Conservation (phyloP, 2,113 vertebrate species). For the Cynocephalus volans region DNA sequence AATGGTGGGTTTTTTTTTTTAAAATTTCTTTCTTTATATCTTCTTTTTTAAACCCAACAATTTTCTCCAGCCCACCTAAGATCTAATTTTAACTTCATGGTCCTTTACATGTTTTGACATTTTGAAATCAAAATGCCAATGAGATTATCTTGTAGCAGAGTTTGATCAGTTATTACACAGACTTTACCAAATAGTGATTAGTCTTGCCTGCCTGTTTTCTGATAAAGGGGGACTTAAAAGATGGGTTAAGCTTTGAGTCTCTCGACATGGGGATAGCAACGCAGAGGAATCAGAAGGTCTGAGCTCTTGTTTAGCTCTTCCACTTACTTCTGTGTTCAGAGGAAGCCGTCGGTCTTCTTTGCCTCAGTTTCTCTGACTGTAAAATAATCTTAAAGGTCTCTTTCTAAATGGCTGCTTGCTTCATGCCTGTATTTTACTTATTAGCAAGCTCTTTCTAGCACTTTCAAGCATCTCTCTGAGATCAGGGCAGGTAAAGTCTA, state of each 20-base stretch:
- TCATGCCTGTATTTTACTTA: neutral
- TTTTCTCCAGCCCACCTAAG: conserved; percentile 59
- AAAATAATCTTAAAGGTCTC: neutral
- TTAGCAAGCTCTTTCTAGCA: neutral
- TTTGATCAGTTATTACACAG: conserved; percentile 71
- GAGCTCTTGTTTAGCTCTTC: neutral
- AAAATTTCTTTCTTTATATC: neutral
- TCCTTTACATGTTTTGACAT: conserved; percentile 76
- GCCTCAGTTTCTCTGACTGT: conserved; percentile 25
- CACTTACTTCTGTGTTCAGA: neutral
- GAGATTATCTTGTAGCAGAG: conserved; percentile 35
- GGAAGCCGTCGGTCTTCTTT: neutral
- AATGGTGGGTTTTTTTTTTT: neutral
- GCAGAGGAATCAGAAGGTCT: neutral
- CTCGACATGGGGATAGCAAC: too few relatives aligned
- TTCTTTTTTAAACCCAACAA: conserved; percentile 1
- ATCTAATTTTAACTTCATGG: conserved; percentile 77
- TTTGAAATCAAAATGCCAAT: conserved; percentile 73
- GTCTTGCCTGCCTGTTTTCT: conserved; percentile 72
- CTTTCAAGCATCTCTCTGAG: neutral
- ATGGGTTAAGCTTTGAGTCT: neutral
- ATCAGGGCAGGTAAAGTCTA: neutral
- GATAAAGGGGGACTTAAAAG: conserved; percentile 14
- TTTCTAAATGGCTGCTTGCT: neutral
- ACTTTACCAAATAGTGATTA: conserved; percentile 73